Evolutionary conservation across 2,113 vertebrate species (phyloP), one percentile per base, ranked within the genome.

Genomic region (Urocitellus parryii): DNA sequence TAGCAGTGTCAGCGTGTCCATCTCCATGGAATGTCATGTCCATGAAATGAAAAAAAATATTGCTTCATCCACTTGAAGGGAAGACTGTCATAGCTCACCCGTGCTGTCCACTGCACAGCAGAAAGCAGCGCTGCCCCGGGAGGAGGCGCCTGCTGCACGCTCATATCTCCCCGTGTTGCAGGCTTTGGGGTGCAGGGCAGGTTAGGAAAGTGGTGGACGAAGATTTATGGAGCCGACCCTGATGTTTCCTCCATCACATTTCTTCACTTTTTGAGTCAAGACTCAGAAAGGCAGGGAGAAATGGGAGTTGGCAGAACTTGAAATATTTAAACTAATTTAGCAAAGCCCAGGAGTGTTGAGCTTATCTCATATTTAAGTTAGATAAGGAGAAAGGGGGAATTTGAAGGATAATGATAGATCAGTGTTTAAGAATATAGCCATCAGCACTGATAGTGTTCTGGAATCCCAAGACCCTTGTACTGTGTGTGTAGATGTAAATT

Each of bases 301-400:
- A 95, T 88, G 80, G 88, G 95, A 97, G 88, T 82, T 96, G 96
- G 88, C 95, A 97, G 90, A 65, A 90, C 79, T 92, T 91, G 92
- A 97, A 97, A 85, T 96, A 97, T 96, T 96, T 88, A 93, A 96
- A 79, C 87, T 81, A 81, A 97, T 97, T 95, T 96, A 96, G 90
- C 93, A 82, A 95, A 97, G 73, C 80, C 77, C 87, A 63, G 73
- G 93, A 82, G 92, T 95, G 67, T 89, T 84, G 58, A 11, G 56
- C 93, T 95, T 96, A 96, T 96, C 96, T 96, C 72, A 12, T 95
- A 95, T 92, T 97, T 91, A 78, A 92, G 93, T 95, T 88, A 97
- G 97, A 96, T 96, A 92, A 97, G 95, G 83, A 84, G 9, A 83
- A 88, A 82, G 39, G 56, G 92, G 81, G 61, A 67, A 73, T 74